These are phyloP conservation scores for Rhagium mordax DNA, from an alignment of 2,888 invertebrate species.

Conservation along the genomic window DNA sequence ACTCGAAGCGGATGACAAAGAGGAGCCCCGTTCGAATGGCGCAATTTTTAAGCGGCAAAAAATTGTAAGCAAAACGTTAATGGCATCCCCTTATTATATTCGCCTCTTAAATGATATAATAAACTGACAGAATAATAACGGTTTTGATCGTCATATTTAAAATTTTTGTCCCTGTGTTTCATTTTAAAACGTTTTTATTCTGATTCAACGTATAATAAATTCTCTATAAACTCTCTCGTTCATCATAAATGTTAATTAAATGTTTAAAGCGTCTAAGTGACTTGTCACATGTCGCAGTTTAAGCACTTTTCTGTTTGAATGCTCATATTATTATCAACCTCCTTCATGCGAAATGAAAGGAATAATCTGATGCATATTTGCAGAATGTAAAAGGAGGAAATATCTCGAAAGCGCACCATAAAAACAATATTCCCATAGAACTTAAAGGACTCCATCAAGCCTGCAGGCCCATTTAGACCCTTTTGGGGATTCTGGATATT, in stretches of 20 bases:
- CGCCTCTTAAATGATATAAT: neutral
- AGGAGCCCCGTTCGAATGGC: neutral
- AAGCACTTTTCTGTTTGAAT: too few species aligned
- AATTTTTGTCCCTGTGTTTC: conserved; percentile 8
- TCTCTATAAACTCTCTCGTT: too few species aligned
- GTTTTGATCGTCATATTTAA: conserved; percentile 6
- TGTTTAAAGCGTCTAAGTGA: too few species aligned
- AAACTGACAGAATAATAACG: conserved; percentile 16
- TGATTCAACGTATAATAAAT: too few species aligned
- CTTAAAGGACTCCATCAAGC: neutral
- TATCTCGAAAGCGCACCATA: neutral
- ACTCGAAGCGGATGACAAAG: neutral
- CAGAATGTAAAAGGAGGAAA: neutral
- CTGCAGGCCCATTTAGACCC: neutral
- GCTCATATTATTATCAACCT: neutral
- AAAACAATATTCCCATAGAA: neutral
- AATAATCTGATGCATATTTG: neutral
- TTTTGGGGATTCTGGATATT: neutral
- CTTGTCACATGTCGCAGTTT: too few species aligned
- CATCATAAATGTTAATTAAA: too few species aligned
- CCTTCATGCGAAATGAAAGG: neutral
- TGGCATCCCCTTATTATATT: conserved; percentile 17
- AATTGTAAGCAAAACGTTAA: conserved; percentile 27
- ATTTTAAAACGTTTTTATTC: too few species aligned
- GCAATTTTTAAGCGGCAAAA: conserved; percentile 22